Percentiles rank a stretch among this genome's conserved stretches.
These are phyloP conservation scores for Ataeniobius toweri DNA, from an alignment of 2,797 vertebrate genomes.

Conservation along the genomic window DNA sequence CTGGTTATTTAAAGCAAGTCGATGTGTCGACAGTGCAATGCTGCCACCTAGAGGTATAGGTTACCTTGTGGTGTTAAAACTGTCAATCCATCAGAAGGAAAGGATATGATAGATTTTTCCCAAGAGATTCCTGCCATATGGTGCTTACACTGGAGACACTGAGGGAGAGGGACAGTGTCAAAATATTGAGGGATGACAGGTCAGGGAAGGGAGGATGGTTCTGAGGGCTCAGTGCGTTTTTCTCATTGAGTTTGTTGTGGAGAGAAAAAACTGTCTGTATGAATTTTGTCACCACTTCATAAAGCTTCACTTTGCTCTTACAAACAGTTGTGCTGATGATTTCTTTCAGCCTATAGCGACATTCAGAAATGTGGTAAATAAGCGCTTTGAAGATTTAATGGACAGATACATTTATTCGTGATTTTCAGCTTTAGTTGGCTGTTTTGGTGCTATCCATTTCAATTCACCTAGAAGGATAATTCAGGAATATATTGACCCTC, in stretches of 20 bases:
- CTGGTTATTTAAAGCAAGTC: background rate
- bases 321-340: background rate
- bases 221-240: background rate
- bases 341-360: background rate
- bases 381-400: background rate
- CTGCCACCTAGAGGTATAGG: conserved; percentile 45
- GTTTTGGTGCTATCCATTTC: background rate
- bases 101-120: background rate
- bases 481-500: background rate
- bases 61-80: conserved; percentile 1
- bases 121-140: background rate
- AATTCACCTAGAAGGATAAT: background rate
- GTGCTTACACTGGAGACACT: background rate
- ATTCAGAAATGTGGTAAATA: background rate
- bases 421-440: background rate
- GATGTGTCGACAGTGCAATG: conserved; percentile 19
- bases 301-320: conserved; percentile 4
- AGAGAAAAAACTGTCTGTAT: background rate
- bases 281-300: conserved; percentile 8
- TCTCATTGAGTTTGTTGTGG: background rate
- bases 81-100: background rate
- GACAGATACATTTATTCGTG: background rate
- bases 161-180: background rate
- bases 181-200: too few species aligned
- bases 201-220: background rate